phyloP scores from a whole-genome alignment of 1,140 invertebrate species.

The Calliphora vicina region DNA sequence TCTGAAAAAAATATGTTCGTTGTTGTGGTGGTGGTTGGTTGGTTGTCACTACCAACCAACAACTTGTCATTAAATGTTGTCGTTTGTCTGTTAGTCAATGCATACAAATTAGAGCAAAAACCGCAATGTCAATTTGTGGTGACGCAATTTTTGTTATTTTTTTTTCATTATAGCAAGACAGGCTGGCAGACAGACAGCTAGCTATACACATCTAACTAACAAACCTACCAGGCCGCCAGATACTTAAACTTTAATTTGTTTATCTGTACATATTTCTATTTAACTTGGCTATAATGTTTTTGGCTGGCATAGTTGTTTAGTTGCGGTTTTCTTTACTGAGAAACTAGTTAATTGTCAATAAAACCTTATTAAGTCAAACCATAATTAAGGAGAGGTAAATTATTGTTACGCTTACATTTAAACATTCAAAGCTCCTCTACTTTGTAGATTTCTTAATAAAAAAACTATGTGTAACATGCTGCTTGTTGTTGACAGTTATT shows the following conservation, averaged over 20 bases:
- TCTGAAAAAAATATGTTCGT: background rate
- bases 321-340: background rate
- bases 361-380: background rate
- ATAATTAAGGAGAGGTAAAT: background rate
- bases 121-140: conserved; percentile 31
- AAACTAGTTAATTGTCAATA: background rate
- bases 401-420: no score
- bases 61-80: conserved; percentile 10
- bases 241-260: background rate
- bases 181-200: background rate
- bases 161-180: background rate
- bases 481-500: no score
- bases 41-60: background rate
- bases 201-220: background rate
- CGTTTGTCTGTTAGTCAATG: conserved; percentile 20
- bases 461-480: no score
- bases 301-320: background rate
- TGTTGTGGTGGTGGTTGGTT: background rate
- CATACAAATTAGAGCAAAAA: conserved; percentile 33
- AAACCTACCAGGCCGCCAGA: background rate
- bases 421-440: no score
- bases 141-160: conserved; percentile 32
- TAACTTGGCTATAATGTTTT: background rate
- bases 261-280: background rate
- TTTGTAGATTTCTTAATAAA: no score